Evolutionary conservation across 2,113 vertebrate species (phyloP).

Genomic region (Trichechus manatus): DNA sequence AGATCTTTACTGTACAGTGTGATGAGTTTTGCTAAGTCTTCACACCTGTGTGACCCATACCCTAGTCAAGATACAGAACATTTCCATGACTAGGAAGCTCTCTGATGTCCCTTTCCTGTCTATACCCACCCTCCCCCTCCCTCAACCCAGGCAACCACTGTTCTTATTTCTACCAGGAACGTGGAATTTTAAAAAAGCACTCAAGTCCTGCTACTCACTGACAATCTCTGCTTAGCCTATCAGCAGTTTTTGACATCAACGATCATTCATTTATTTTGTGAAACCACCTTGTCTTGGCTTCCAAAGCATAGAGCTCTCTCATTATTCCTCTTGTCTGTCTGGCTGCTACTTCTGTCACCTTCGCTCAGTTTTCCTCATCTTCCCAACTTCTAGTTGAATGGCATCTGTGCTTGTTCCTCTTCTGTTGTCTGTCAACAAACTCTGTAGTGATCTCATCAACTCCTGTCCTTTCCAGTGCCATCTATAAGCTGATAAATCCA

Average conservation of each 20-base stretch:
- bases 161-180: neutral
- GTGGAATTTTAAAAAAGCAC: neutral
- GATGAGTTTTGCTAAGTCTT: constrained; percentile 41
- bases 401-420: neutral
- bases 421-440: neutral
- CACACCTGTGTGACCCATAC: neutral
- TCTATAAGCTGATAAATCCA: neutral
- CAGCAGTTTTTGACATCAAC: neutral
- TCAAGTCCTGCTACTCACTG: neutral
- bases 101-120: neutral
- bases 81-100: neutral
- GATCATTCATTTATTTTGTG: neutral
- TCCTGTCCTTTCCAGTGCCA: neutral
- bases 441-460: neutral
- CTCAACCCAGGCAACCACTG: neutral
- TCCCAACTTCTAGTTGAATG: neutral
- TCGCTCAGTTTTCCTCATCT: neutral
- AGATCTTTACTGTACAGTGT: neutral
- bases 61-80: neutral
- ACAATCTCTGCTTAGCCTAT: neutral
- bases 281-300: neutral
- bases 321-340: neutral
- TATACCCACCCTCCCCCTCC: neutral
- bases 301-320: neutral
- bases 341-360: neutral